Evolutionary conservation across 1,140 invertebrate genomes (phyloP).

Genomic region (Drosophila saltans): DNA sequence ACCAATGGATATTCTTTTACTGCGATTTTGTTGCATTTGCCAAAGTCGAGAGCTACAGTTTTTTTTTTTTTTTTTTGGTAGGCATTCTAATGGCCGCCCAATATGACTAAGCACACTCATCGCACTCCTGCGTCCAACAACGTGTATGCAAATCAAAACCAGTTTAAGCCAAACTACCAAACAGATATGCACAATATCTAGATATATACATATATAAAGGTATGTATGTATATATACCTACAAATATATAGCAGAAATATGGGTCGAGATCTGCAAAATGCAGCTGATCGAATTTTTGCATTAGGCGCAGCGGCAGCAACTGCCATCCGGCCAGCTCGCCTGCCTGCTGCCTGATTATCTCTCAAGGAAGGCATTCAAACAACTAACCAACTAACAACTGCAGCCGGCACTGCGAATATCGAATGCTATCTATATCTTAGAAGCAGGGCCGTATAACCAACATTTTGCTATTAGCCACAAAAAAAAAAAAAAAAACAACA

Average conservation of each 20-base stretch:
- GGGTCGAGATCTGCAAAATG: conserved; percentile 82
- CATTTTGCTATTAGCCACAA: conserved; percentile 79
- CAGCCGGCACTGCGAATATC: conserved; percentile 73
- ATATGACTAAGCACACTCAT: conserved; percentile 83
- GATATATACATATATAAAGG: conserved; percentile 19
- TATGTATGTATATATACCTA: background rate
- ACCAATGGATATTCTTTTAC: conserved; percentile 82
- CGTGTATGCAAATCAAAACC: conserved; percentile 83
- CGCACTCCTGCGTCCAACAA: conserved; percentile 76
- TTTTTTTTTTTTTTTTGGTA: conserved; percentile 47
- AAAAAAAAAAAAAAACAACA: conserved; percentile 53
- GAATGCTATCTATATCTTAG: conserved; percentile 81
- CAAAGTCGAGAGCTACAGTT: conserved; percentile 39
- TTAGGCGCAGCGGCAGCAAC: conserved; percentile 78
- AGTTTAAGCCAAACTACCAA: conserved; percentile 60
- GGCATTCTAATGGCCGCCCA: conserved; percentile 83
- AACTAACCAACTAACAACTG: conserved; percentile 52
- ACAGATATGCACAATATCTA: conserved; percentile 39
- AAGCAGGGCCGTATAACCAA: conserved; percentile 78
- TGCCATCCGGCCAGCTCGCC: conserved; percentile 70
- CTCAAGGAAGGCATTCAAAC: conserved; percentile 74
- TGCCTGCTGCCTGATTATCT: conserved; percentile 70
- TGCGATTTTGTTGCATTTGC: conserved; percentile 74
- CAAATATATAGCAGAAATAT: conserved; percentile 76
- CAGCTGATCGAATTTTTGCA: conserved; percentile 83